These are phyloP conservation scores for Trichonephila clavata DNA, from an alignment of 1,140 invertebrate genomes.

Conservation along the genomic window DNA sequence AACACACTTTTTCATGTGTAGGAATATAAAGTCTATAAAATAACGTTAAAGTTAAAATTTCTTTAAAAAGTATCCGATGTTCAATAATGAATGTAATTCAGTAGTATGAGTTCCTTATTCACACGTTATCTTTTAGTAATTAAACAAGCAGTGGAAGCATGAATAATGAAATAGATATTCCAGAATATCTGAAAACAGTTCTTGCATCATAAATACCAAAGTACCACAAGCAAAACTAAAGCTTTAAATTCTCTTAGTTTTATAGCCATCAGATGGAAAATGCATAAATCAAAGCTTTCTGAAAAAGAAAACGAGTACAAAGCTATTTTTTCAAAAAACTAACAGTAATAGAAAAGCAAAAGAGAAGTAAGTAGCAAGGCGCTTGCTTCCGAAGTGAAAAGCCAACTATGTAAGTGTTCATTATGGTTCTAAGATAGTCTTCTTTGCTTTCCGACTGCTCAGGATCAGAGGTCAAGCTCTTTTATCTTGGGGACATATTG, in stretches of 20 bases:
- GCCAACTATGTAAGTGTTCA: conserved; percentile 39
- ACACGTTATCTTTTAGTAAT: no score
- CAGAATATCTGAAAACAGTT: no score
- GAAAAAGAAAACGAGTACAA: background rate
- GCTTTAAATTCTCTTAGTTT: background rate
- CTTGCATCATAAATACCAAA: no score
- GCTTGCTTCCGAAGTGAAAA: conserved; percentile 18
- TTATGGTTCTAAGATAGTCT: conserved; percentile 19
- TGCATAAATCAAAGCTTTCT: background rate
- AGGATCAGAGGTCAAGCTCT: conserved; percentile 33
- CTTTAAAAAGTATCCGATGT: no score
- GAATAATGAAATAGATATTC: no score
- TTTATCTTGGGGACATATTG: conserved; percentile 61
- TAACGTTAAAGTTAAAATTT: no score
- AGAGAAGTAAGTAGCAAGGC: background rate
- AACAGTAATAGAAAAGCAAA: background rate
- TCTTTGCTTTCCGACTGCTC: background rate
- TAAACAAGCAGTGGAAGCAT: no score
- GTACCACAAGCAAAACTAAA: no score
- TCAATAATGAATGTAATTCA: no score
- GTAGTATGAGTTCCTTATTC: no score
- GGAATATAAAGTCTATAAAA: no score
- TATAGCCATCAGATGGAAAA: background rate
- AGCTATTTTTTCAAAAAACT: background rate
- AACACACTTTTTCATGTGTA: no score